A percentile compares a stretch with the other conserved stretches of the same genome.
These are phyloP conservation scores for Hirundichthys speculiger DNA, from an alignment of 2,113 vertebrate species.

Conservation along the genomic window DNA sequence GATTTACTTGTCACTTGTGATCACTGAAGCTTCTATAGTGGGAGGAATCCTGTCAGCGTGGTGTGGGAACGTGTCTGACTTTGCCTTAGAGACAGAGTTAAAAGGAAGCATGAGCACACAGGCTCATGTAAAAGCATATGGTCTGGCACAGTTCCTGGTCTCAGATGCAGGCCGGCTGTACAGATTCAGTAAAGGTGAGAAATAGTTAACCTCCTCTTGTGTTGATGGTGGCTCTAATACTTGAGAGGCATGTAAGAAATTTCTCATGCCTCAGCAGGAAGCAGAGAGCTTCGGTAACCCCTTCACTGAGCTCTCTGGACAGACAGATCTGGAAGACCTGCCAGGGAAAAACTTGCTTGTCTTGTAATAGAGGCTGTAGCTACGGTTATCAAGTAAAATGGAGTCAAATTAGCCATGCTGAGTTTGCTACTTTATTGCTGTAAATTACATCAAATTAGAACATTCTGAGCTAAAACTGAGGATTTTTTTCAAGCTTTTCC, in stretches of 20 bases:
- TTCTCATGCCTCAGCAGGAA: slow-evolving; percentile 67
- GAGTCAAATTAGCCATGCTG: neutral
- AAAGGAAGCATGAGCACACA: slow-evolving; percentile 29
- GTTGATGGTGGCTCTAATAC: slow-evolving; percentile 60
- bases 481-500: slow-evolving; percentile 32
- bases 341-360: neutral
- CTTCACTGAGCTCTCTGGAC: slow-evolving; percentile 15
- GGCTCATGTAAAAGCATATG: slow-evolving; percentile 44
- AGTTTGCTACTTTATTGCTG: slow-evolving; percentile 1
- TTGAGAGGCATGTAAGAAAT: slow-evolving; percentile 73
- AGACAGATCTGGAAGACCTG: slow-evolving; percentile 18
- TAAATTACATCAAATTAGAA: slow-evolving; percentile 18
- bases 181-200: slow-evolving; percentile 68
- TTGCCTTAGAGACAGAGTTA: slow-evolving; percentile 38
- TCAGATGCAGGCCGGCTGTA: slow-evolving; percentile 29
- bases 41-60: slow-evolving; percentile 11
- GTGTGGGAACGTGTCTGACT: neutral
- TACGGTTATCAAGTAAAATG: slow-evolving; percentile 6
- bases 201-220: slow-evolving; percentile 62
- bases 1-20: slow-evolving; percentile 22
- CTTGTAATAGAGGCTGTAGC: neutral
- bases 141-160: slow-evolving; percentile 45
- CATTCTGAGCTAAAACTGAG: slow-evolving; percentile 4
- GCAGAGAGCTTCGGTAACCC: slow-evolving; percentile 40
- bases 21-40: neutral